A percentile compares a stretch with the other conserved stretches of the same genome.
Conservation (phyloP, 2,113 vertebrate species). For the Chaetodon trifascialis region DNA sequence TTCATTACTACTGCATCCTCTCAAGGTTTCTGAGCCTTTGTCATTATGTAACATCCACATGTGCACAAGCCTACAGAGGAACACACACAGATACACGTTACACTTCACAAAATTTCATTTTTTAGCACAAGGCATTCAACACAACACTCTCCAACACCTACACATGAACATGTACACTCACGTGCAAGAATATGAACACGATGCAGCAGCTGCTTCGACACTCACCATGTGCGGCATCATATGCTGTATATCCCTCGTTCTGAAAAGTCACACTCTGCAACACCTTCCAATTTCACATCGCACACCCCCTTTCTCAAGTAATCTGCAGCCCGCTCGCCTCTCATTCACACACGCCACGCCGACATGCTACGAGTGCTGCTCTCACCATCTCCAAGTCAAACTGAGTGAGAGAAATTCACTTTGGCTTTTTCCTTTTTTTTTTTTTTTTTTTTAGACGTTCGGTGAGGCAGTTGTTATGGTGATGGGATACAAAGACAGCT, state of each 20-base stretch:
- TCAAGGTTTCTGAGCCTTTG: conserved; percentile 50
- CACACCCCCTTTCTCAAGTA: conserved; percentile 32
- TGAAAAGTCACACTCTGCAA: conserved; percentile 61
- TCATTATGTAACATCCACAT: conserved; percentile 68
- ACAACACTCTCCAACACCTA: not conserved
- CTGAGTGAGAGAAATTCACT: conserved; percentile 79
- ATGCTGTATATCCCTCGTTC: conserved; percentile 35
- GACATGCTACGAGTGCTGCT: conserved; percentile 55
- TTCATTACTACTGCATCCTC: conserved; percentile 52
- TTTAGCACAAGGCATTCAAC: not conserved
- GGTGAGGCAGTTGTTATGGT: conserved; percentile 86
- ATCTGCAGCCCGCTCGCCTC: conserved; percentile 53
- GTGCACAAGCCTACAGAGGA: conserved; percentile 43
- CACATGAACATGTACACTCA: not conserved
- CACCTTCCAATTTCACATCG: conserved; percentile 57
- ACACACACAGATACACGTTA: conserved; percentile 11
- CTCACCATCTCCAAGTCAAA: conserved; percentile 75
- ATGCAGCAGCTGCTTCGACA: conserved; percentile 44
- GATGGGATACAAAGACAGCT: conserved; percentile 84
- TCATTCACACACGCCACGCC: conserved; percentile 50
- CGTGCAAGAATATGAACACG: not conserved
- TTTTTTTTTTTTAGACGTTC: conserved; percentile 57
- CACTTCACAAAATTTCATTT: conserved; percentile 19
- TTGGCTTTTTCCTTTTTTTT: conserved; percentile 60
- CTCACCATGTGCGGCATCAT: conserved; percentile 78